A percentile compares a stretch with the other conserved stretches of the same genome.
Evolutionary conservation across 2,888 invertebrate genomes (phyloP).

Genomic region (Panopea generosa): DNA sequence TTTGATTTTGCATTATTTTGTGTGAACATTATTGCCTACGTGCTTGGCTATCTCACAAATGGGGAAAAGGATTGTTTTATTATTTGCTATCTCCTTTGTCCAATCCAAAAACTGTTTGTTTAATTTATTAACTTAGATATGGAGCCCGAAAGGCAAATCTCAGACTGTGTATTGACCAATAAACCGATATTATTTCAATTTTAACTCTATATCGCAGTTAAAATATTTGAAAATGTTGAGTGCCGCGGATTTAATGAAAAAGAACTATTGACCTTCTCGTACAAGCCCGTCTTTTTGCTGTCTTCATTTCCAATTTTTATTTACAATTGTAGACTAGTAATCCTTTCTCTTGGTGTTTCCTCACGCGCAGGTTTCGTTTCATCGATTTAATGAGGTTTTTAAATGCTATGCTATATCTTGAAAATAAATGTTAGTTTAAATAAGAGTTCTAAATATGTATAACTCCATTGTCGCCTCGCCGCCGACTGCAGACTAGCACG

Average conservation of each 20-base stretch:
- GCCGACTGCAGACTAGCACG: conserved; percentile 17
- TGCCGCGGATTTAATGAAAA: conserved; percentile 42
- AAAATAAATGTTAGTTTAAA: conserved; percentile 38
- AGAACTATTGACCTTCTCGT: conserved; percentile 48
- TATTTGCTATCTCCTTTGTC: conserved; percentile 13
- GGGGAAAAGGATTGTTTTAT: too few relatives aligned
- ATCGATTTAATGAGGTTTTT: conserved; percentile 50
- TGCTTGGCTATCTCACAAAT: too few relatives aligned
- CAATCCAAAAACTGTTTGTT: conserved; percentile 27
- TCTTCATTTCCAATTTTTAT: conserved; percentile 46
- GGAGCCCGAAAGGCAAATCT: too few relatives aligned
- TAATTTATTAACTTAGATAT: conserved; percentile 25
- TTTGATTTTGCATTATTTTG: too few relatives aligned
- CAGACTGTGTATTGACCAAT: conserved; percentile 4
- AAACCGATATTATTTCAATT: conserved; percentile 44
- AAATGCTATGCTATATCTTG: conserved; percentile 29
- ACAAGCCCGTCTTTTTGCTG: conserved; percentile 36
- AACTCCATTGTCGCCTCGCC: neutral
- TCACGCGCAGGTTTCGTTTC: conserved; percentile 49
- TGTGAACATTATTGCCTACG: too few relatives aligned
- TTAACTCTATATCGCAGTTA: conserved; percentile 21
- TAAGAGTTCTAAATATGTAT: neutral
- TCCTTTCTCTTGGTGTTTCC: conserved; percentile 22
- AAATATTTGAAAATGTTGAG: conserved; percentile 39
- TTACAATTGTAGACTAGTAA: conserved; percentile 45